Conservation (phyloP, 2,888 invertebrate genomes). For the Epistrophella euchroma region DNA sequence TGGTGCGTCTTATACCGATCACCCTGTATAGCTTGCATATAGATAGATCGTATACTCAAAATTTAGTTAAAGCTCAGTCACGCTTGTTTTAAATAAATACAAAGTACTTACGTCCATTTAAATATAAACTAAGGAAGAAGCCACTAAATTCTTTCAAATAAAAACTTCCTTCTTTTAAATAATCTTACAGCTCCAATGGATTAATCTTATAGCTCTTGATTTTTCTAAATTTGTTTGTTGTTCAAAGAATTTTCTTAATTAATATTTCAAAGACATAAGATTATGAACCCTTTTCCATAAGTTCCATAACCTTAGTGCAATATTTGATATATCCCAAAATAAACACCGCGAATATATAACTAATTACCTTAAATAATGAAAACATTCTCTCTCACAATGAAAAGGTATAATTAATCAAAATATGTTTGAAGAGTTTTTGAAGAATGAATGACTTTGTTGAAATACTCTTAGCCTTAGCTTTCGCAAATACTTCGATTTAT, state of each 20-base stretch:
- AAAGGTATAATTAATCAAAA: slow-evolving; percentile 42
- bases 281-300: background rate
- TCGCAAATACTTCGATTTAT: slow-evolving; percentile 31
- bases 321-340: slow-evolving; percentile 7
- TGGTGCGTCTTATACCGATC: too few relatives aligned
- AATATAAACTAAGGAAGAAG: too few relatives aligned
- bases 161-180: too few relatives aligned
- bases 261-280: slow-evolving; percentile 36
- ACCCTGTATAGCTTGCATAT: too few relatives aligned
- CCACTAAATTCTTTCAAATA: too few relatives aligned
- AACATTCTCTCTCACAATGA: slow-evolving; percentile 16
- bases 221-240: background rate
- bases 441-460: background rate
- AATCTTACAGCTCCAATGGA: background rate
- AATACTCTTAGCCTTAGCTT: background rate
- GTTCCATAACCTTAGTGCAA: background rate
- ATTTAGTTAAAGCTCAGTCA: too few relatives aligned
- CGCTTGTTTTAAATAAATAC: too few relatives aligned
- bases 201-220: background rate
- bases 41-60: too few relatives aligned
- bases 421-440: slow-evolving; percentile 6
- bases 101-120: too few relatives aligned
- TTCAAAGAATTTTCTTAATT: slow-evolving; percentile 33
- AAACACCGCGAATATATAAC: slow-evolving; percentile 28
- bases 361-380: slow-evolving; percentile 39